Base-by-base conservation (phyloP, 30 jellyfish, hydroid and myxozoan species). In the Aurelia sp. region DNA sequence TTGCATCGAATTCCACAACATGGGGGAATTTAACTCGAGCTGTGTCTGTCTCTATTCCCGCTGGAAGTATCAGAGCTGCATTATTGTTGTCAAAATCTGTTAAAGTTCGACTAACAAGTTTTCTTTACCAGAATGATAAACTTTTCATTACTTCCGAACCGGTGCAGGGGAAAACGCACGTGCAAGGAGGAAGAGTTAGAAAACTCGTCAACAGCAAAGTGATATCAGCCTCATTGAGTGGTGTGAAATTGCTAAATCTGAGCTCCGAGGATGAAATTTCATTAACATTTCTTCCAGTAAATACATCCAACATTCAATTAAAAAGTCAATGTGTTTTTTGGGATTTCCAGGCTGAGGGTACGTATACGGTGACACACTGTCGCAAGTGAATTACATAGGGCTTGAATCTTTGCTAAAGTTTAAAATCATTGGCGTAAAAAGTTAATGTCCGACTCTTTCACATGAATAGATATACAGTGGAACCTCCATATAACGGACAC, bases 271-370 rank as follows among this genome's bases (percentile, higher is more conserved):
- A 76, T 3, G 87, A 76, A 18, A 58, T 76, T 61, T 19, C 5
- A 30, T 35, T 76, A 3, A 55, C 16, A 15, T 76, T 76, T 24
- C 13, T 35, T 13, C 66, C 47, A 18, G 44, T 57, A 0, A 22
- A 6, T 4, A 4, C 30, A 15, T 8, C 62, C 17, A 59, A 21
- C 27, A 15, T 16, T 52, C 3, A 38, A 3, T 30, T 30, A 4
- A 24, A 20, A 3, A 57, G 30, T 59, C 51, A 20, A 5, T 76
- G 87, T 55, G 87, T 76, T 5, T 76, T 51, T 35, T 76, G 87
- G 87, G 87, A 76, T 57, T 76, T 76, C 38, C 7, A 20, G 15
- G 87, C 87, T 8, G 33, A 24, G 22, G 87, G 87, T 76, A 51
- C 4, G 85, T 70, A 44, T 5, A n/a, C n/a, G n/a, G n/a, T 27